A percentile compares a stretch with the other conserved stretches of the same genome.
Evolutionary conservation across 2,113 vertebrate genomes (phyloP).

Genomic region (Polypterus senegalus): DNA sequence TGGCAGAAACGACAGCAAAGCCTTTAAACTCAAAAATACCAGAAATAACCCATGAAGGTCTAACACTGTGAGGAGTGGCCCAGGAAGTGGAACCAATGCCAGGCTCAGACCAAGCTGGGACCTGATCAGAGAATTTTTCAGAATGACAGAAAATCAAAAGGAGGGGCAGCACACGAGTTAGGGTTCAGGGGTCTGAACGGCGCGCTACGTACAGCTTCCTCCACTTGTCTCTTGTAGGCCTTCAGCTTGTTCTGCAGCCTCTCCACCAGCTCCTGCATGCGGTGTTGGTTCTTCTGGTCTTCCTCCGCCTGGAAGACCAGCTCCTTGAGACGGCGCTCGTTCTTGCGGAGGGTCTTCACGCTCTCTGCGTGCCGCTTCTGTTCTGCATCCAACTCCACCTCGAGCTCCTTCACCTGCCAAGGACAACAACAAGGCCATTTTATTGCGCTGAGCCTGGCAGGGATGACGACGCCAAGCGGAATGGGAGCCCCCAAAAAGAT

Average conservation of each 20-base stretch:
- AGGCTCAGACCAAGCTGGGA: too few relatives aligned
- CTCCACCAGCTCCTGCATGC: constrained; percentile 63
- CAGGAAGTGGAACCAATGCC: background rate
- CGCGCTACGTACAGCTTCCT: constrained; percentile 43
- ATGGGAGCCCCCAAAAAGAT: too few relatives aligned
- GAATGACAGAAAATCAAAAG: too few relatives aligned
- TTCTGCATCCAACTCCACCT: constrained; percentile 54
- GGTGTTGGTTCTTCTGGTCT: constrained; percentile 62
- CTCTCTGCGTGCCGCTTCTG: constrained; percentile 53
- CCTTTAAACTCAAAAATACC: too few relatives aligned
- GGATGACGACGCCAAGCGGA: too few relatives aligned
- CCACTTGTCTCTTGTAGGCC: constrained; percentile 67
- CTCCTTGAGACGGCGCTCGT: constrained; percentile 59
- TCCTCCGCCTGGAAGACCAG: constrained; percentile 62
- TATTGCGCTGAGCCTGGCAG: background rate
- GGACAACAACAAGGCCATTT: background rate
- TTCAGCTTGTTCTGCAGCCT: constrained; percentile 63
- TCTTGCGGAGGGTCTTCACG: constrained; percentile 57
- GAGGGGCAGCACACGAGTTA: too few relatives aligned
- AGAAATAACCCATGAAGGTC: too few relatives aligned
- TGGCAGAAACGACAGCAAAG: too few relatives aligned
- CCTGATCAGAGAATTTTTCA: too few relatives aligned
- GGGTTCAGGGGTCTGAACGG: background rate
- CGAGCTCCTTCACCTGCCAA: constrained; percentile 53
- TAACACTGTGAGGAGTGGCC: background rate